Conservation (phyloP, 2,888 invertebrate species). For the Gymnoscelis rufifasciata region DNA sequence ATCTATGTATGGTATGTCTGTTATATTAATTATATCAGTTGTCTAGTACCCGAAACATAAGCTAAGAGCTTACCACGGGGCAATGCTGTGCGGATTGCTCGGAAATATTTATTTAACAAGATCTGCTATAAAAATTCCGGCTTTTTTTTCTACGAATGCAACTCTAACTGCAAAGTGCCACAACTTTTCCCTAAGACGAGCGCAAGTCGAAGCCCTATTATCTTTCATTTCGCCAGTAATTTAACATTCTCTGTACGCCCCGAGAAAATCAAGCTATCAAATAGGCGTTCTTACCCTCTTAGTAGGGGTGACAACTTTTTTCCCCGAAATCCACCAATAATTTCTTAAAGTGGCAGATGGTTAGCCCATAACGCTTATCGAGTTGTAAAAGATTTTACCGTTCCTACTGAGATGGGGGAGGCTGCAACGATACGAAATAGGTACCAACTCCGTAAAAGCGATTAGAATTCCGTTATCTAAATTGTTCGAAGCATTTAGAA, state of each 20-base stretch:
- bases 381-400: conserved; percentile 58
- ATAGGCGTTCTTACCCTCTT: conserved; percentile 63
- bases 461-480: conserved; percentile 11
- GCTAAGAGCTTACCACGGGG: too few species aligned
- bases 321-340: conserved; percentile 71
- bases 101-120: too few species aligned
- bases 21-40: too few species aligned
- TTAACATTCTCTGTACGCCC: conserved; percentile 73
- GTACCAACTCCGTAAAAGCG: conserved; percentile 2
- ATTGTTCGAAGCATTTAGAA: background rate
- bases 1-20: too few species aligned
- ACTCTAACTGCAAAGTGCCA: conserved; percentile 43
- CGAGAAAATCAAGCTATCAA: conserved; percentile 74
- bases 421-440: conserved; percentile 12
- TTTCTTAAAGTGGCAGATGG: conserved; percentile 76
- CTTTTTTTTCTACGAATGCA: background rate
- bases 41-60: too few species aligned
- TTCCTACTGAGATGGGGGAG: conserved; percentile 21
- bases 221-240: conserved; percentile 77
- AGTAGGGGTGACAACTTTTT: conserved; percentile 71
- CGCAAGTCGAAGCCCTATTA: conserved; percentile 69
- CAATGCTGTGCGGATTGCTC: too few species aligned
- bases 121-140: background rate
- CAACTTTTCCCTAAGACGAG: conserved; percentile 48
- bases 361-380: conserved; percentile 74